A percentile compares a stretch with the other conserved stretches of the same genome.
phyloP scores from a whole-genome alignment of 2,888 invertebrate genomes.

The Griposia aprilina region DNA sequence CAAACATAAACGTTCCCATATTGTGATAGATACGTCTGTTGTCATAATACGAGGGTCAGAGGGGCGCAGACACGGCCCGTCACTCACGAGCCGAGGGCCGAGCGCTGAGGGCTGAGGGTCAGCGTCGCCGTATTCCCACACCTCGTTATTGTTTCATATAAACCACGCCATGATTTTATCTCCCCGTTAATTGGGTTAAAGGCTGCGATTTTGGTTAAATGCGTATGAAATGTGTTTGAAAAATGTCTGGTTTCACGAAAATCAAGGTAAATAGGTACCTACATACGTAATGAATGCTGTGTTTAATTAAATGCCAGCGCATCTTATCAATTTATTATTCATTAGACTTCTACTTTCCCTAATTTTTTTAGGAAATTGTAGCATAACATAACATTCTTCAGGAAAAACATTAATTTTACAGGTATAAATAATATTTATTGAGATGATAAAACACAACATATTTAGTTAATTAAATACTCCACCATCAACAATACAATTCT shows the following conservation, averaged over 20 bases:
- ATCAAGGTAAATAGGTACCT: background rate
- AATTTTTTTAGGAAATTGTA: background rate
- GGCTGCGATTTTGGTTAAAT: constrained; percentile 49
- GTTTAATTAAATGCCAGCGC: background rate
- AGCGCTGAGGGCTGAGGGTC: constrained; percentile 73
- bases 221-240: constrained; percentile 4
- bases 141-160: constrained; percentile 84
- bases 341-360: background rate
- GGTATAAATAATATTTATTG: background rate
- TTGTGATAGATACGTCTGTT: constrained; percentile 61
- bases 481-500: constrained; percentile 35
- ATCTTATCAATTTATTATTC: background rate
- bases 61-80: constrained; percentile 69
- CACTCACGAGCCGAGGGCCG: constrained; percentile 69
- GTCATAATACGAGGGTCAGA: constrained; percentile 64
- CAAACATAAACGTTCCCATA: constrained; percentile 55
- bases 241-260: background rate
- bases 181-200: constrained; percentile 73
- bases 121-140: constrained; percentile 79
- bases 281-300: background rate
- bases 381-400: background rate
- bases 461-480: constrained; percentile 13
- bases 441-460: background rate
- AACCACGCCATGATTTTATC: constrained; percentile 78
- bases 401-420: background rate